Base-by-base conservation (phyloP, 1,140 invertebrate genomes). In the Palaemon carinicauda region DNA sequence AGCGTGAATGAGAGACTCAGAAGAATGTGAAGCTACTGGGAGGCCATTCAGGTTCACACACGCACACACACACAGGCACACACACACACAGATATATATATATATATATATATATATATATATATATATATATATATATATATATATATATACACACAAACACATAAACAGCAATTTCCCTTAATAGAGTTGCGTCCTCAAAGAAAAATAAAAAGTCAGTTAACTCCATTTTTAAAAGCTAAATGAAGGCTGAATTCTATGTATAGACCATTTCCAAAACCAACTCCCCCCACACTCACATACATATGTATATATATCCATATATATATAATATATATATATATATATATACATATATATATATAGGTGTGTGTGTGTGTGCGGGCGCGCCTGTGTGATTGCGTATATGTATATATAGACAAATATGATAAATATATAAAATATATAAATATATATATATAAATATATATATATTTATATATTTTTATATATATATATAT, bases 271-370 rank as follows among this genome's bases (percentile, higher is more conserved):
- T n/a, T n/a, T n/a, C n/a, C n/a, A n/a, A n/a, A n/a, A n/a, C n/a
- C n/a, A n/a, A n/a, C n/a, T n/a, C n/a, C n/a, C n/a, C n/a, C n/a
- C n/a, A n/a, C n/a, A n/a, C n/a, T n/a, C n/a, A 79, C n/a, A 79
- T 24, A 79, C 52, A 54, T 24, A 78, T 17, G 52, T 41, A 78
- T 24, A 78, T 41, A 78, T 14, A 78, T 41, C 52, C 51, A 78
- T 41, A 78, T 24, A 78, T 41, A 78, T 24, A 78, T 21, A 78
- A n/a, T 24, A 78, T 41, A 78, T 4, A 53, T 78, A 78, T 2
- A 78, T 54, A 78, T 41, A 78, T 50, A 78, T 41, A 78, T 50
- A 78, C 75, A 51, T 50, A 51, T 41, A 51, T 50, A 78, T 41
- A 78, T 50, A 53, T 50, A 78, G 33, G 69, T 12, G 69, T 73